phyloP scores from a whole-genome alignment of 2,113 vertebrate genomes.

The Megaceryle torquata region DNA sequence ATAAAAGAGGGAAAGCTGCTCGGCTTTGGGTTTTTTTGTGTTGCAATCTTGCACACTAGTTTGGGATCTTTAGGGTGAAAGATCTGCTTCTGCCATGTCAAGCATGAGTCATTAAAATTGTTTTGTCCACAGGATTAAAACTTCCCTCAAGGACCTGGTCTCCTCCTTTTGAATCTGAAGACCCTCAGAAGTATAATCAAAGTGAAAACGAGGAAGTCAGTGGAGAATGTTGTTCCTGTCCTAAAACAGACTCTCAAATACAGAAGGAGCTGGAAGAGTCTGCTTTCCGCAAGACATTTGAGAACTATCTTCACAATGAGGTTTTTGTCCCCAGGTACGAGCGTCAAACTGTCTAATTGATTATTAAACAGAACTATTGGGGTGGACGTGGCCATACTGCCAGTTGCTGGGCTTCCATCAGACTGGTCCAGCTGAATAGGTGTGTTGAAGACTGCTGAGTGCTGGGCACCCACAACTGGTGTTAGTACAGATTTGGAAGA shows the following conservation, averaged over 20 bases:
- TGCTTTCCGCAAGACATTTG: constrained; percentile 91
- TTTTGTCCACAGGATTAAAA: constrained; percentile 82
- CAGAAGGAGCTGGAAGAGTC: constrained; percentile 93
- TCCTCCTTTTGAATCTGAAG: constrained; percentile 82
- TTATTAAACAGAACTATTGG: background rate
- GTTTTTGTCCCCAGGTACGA: constrained; percentile 90
- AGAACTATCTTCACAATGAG: constrained; percentile 96
- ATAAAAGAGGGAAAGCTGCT: background rate
- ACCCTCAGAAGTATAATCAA: constrained; percentile 85
- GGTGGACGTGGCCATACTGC: fast-evolving
- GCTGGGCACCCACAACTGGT: background rate
- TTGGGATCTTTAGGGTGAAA: background rate
- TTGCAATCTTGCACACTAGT: fast-evolving
- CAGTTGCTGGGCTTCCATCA: background rate
- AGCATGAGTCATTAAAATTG: background rate
- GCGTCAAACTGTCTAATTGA: background rate
- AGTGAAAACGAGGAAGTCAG: constrained; percentile 78
- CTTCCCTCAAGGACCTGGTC: constrained; percentile 87
- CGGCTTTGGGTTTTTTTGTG: background rate
- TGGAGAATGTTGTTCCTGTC: constrained; percentile 86
- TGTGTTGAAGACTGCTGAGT: background rate
- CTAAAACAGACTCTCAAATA: constrained; percentile 91
- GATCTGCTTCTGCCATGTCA: background rate
- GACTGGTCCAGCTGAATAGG: background rate
- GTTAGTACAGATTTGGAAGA: background rate